A percentile compares a stretch with the other conserved stretches of the same genome.
phyloP scores from a whole-genome alignment of 2,113 vertebrate genomes.

The Catagonus wagneri region DNA sequence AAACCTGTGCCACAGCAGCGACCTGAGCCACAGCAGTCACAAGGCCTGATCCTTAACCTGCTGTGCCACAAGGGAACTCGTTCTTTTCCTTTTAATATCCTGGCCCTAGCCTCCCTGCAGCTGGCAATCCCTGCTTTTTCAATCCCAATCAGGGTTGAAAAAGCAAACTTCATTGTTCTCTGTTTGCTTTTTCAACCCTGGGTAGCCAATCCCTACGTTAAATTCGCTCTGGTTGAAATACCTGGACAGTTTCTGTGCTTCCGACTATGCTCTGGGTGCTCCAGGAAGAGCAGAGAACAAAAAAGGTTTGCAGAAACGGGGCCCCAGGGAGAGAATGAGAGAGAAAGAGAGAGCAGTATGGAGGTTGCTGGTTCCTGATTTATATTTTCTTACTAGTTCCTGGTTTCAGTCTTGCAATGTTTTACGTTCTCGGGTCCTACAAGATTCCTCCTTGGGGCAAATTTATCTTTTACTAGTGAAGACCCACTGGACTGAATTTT shows the following conservation, averaged over 20 bases:
- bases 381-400: not conserved
- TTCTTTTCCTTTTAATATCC: not conserved
- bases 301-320: not conserved
- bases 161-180: not conserved
- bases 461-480: not conserved
- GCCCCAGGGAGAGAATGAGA: not conserved
- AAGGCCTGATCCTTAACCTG: too few species aligned
- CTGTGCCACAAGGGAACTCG: too few species aligned
- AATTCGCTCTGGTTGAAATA: not conserved
- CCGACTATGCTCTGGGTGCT: not conserved
- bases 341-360: not conserved
- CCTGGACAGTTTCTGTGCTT: not conserved
- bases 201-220: not conserved
- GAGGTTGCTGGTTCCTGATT: not conserved
- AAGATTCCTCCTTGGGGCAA: not conserved
- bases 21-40: too few species aligned
- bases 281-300: not conserved
- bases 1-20: too few species aligned
- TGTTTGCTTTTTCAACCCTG: not conserved
- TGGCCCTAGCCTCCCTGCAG: too few species aligned
- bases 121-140: not conserved
- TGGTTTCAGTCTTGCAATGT: not conserved
- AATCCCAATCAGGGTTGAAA: too few species aligned
- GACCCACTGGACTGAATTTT: not conserved
- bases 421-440: not conserved